Evolutionary conservation across 2,888 invertebrate genomes (phyloP), one percentile per base, ranked within the genome.

Genomic region (Rugalucina vietnamica): DNA sequence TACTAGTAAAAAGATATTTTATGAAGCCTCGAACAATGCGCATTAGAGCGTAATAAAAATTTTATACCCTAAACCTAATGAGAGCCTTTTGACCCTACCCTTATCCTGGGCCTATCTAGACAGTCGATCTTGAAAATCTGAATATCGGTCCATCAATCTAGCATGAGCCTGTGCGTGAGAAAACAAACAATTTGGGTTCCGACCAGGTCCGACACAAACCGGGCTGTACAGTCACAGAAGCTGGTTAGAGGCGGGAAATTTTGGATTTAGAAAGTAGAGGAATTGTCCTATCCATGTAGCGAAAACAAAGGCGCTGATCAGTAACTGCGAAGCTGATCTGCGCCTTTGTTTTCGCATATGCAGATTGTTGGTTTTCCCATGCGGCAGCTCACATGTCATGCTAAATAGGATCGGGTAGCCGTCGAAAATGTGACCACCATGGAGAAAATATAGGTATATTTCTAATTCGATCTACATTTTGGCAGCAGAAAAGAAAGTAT

Each of bases 101-200:
- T 77, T 50, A 60, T 73, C 43, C 32, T 12, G 74, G 43, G 34
- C 39, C 54, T 80, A 84, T 84, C 84, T 84, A 60, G 84, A 84
- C 84, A 73, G 54, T 49, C 12, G 24, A 84, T 84, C 84, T 77
- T 10, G n/a, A 76, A 69, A 39, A 69, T 69, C 65, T 34, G 65
- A 54, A 39, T 78, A 78, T 78, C 78, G 50, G n/a, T 27, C 21
- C 54, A 24, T 71, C 78, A 78, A 78, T 78, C 78, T 78, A 78
- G 70, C 24, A 36, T n/a, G n/a, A n/a, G n/a, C n/a, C n/a, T n/a
- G n/a, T n/a, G n/a, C n/a, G n/a, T n/a, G n/a, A n/a, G n/a, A n/a
- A n/a, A n/a, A n/a, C n/a, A n/a, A n/a, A n/a, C n/a, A n/a, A n/a
- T n/a, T n/a, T n/a, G n/a, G n/a, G n/a, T n/a, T n/a, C n/a, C n/a